Conservation (phyloP, 2,888 invertebrate genomes). For the Brachynemurus nebulosus region DNA sequence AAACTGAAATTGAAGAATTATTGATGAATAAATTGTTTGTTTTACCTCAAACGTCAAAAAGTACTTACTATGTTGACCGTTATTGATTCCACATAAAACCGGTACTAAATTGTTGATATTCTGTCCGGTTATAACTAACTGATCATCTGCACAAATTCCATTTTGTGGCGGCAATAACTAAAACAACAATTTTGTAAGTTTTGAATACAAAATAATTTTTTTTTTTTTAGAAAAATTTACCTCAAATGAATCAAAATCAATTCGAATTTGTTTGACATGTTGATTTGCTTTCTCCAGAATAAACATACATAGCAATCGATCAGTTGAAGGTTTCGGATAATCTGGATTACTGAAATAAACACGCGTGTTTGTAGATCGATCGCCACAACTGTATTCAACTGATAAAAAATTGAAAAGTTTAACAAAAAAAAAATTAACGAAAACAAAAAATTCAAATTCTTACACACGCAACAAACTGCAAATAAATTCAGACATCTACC, state of each 20-base stretch:
- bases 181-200: conserved; percentile 14
- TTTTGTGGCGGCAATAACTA: conserved; percentile 53
- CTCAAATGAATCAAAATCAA: conserved; percentile 58
- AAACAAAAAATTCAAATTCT: conserved; percentile 28
- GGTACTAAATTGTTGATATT: conserved; percentile 55
- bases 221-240: conserved; percentile 28
- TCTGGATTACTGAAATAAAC: conserved; percentile 62
- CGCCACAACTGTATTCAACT: conserved; percentile 57
- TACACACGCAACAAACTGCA: conserved; percentile 63
- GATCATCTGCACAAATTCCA: conserved; percentile 54
- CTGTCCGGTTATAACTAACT: conserved; percentile 56
- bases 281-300: conserved; percentile 45
- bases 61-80: conserved; percentile 56
- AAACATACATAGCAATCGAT: conserved; percentile 48
- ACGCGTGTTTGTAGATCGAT: conserved; percentile 40
- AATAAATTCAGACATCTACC: conserved; percentile 60
- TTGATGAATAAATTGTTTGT: no score
- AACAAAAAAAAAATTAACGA: not conserved
- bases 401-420: conserved; percentile 13
- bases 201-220: not conserved
- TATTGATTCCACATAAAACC: conserved; percentile 58
- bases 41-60: no score
- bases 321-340: conserved; percentile 43
- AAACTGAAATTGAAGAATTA: conserved; percentile 41
- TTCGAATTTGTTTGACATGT: conserved; percentile 49